A percentile compares a stretch with the other conserved stretches of the same genome.
phyloP scores from a whole-genome alignment of 2,797 vertebrate species.

The Enteromius unitaeniatus region DNA sequence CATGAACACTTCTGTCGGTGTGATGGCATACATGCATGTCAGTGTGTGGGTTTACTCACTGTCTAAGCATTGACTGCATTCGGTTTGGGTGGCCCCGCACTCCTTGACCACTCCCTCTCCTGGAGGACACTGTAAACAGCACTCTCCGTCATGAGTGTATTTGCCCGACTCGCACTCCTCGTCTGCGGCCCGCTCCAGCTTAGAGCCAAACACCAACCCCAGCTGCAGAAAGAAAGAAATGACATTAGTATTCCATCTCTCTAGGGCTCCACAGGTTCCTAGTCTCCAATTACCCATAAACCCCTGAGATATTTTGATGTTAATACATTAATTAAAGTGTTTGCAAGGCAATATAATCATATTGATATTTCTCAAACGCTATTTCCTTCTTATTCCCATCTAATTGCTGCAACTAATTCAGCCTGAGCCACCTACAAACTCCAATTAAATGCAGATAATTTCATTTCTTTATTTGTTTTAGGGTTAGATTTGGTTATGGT shows the following conservation, averaged over 20 bases:
- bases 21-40: conserved; percentile 32
- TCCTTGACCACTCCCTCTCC: conserved; percentile 87
- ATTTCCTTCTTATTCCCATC: neutral
- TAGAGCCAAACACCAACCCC: conserved; percentile 70
- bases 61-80: conserved; percentile 91
- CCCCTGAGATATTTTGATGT: neutral
- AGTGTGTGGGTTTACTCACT: conserved; percentile 83
- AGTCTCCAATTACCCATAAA: conserved; percentile 10
- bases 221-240: conserved; percentile 72
- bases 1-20: neutral
- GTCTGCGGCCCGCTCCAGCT: conserved; percentile 73
- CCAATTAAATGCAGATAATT: neutral
- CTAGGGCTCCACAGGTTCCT: neutral
- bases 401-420: conserved; percentile 22
- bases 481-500: neutral
- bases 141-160: conserved; percentile 83
- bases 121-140: conserved; percentile 87
- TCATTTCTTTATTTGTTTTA: neutral
- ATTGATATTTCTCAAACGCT: conserved; percentile 11
- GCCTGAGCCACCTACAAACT: neutral
- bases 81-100: conserved; percentile 86
- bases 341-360: neutral
- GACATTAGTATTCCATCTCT: conserved; percentile 2
- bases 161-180: conserved; percentile 75
- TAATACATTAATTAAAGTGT: conserved; percentile 16